Evolutionary conservation across 1,140 invertebrate genomes (phyloP).

Genomic region (Pantala flavescens): DNA sequence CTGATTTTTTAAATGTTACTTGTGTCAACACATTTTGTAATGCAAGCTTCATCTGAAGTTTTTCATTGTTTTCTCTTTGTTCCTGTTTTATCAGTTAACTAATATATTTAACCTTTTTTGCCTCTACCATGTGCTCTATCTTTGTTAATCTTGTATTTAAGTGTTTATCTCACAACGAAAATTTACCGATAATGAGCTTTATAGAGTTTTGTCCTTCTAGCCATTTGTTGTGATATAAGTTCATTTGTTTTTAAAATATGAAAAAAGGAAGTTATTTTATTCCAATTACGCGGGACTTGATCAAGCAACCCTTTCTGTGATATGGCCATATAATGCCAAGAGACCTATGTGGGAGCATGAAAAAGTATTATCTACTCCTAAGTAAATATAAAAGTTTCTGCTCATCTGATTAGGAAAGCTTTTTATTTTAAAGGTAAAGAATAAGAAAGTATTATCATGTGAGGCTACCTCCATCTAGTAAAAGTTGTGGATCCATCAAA

Average conservation of each 20-base stretch:
- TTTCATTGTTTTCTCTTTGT: too few species aligned
- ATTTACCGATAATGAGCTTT: background rate
- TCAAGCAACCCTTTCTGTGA: constrained; percentile 2
- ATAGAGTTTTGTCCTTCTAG: background rate
- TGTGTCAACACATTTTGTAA: background rate
- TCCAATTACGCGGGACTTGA: background rate
- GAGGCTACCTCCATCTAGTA: background rate
- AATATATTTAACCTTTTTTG: too few species aligned
- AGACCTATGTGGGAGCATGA: background rate
- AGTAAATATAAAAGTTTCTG: background rate
- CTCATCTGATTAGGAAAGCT: background rate
- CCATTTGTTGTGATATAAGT: background rate
- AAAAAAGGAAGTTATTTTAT: background rate
- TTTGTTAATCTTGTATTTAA: too few species aligned
- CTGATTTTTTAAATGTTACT: background rate
- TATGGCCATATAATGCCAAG: constrained; percentile 1
- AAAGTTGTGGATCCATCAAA: background rate
- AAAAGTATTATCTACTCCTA: background rate
- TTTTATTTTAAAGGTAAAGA: background rate
- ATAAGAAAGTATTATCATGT: background rate
- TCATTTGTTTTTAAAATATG: background rate
- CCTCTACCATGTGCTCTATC: too few species aligned
- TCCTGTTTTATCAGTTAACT: too few species aligned
- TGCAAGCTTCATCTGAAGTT: too few species aligned
- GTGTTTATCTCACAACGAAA: too few species aligned